Percentiles rank a stretch among this genome's conserved stretches.
These are phyloP conservation scores for Callospermophilus lateralis DNA, from an alignment of 2,113 vertebrate genomes.

Conservation along the genomic window DNA sequence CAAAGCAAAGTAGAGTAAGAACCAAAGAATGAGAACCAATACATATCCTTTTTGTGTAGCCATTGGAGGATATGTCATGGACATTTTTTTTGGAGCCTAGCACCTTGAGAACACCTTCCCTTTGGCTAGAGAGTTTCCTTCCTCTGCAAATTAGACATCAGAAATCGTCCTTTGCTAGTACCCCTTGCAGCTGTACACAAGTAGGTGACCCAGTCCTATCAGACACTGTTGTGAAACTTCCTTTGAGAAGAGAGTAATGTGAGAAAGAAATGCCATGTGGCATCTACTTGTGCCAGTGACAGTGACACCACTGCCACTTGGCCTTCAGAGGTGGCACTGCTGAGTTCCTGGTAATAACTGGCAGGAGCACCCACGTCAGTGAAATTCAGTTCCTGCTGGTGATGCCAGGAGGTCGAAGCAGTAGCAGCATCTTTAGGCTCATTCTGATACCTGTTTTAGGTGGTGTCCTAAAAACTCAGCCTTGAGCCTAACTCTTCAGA, in stretches of 20 bases:
- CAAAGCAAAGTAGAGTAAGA: background rate
- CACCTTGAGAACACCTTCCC: background rate
- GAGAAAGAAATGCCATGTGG: background rate
- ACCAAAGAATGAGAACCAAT: background rate
- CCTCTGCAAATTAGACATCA: background rate
- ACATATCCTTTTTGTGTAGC: background rate
- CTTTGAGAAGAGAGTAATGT: conserved; percentile 31
- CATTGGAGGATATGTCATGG: background rate
- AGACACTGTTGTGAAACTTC: background rate
- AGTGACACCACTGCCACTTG: background rate
- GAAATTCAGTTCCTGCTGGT: background rate
- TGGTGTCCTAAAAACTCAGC: background rate
- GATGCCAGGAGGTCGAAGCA: background rate
- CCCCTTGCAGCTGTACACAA: background rate
- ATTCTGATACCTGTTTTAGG: background rate
- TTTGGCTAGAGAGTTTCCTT: conserved; percentile 7
- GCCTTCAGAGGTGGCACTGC: background rate
- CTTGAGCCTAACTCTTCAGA: background rate
- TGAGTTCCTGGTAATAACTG: background rate
- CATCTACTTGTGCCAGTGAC: background rate
- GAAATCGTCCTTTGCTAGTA: background rate
- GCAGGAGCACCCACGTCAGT: background rate
- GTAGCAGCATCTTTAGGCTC: background rate
- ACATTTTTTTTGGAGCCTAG: background rate
- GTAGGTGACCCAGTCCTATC: background rate